phyloP scores from a whole-genome alignment of 2,888 invertebrate species.

The Acrobasis repandana region DNA sequence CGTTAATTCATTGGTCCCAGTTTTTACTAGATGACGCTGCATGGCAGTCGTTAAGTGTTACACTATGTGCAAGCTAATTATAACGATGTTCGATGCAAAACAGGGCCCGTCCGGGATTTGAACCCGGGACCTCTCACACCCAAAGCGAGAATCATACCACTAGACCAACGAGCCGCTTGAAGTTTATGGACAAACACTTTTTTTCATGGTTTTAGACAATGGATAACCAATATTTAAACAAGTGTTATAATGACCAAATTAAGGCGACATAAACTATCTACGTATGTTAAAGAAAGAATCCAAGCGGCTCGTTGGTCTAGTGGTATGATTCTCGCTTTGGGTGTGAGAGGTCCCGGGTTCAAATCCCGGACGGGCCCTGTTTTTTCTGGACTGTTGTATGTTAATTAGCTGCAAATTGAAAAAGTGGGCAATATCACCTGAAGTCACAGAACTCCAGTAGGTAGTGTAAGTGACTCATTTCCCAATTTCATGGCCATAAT shows the following conservation, averaged over 20 bases:
- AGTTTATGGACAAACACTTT: not conserved
- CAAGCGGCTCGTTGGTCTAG: constrained; percentile 67
- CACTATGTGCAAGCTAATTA: constrained; percentile 1
- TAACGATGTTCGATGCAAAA: constrained; percentile 29
- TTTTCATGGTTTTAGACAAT: not conserved
- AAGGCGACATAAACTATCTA: not conserved
- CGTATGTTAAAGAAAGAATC: not conserved
- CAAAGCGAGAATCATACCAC: constrained; percentile 72
- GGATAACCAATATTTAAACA: not conserved
- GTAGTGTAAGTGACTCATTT: no score
- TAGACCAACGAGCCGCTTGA: constrained; percentile 66
- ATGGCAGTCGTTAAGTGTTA: no score
- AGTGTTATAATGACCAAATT: not conserved
- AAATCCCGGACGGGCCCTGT: not conserved
- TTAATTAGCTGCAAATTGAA: not conserved
- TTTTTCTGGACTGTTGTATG: not conserved
- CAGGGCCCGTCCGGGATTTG: constrained; percentile 73
- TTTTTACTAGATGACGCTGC: no score
- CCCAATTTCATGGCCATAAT: no score
- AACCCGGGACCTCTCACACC: constrained; percentile 77
- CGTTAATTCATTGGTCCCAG: no score
- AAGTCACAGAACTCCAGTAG: no score
- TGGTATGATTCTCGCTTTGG: constrained; percentile 72
- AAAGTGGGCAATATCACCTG: no score
- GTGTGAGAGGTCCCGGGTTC: constrained; percentile 72